Base-by-base conservation (phyloP, 2,797 vertebrate species). In the Pogoniulus pusillus region DNA sequence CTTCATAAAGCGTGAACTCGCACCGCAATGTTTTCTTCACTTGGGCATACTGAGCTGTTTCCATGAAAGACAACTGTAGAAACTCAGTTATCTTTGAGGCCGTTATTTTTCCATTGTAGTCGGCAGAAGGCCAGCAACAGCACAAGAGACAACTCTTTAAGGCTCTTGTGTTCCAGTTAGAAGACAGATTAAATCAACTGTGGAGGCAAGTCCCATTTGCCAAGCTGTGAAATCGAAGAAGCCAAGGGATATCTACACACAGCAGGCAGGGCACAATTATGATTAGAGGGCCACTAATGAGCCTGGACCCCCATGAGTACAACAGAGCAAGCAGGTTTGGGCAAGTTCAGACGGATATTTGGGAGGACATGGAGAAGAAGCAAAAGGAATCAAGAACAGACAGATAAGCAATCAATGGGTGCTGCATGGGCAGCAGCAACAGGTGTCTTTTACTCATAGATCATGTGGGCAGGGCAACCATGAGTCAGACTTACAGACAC, bases 401-500 rank as follows among this genome's bases (percentile, higher is more conserved):
- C 5, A 83, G 43, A 59, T 63, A 63, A 75, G 82, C 76, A 87
- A 26, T n/a, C 1, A 4, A 70, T 0, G 10, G 54, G 68, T 63
- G 71, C 54, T 22, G 32, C 59, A 79, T 41, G 35, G 68, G 74
- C 81, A 90, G 53, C 81, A 87, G 79, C 51, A 92, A 90, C 91
- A 96, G 91, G 78, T 94, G 83, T 80, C 65, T 49, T 79, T 77
- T 74, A 70, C 60, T 93, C 85, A 82, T 76, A 2, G 45, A 27
- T 54, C 54, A 27, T 37, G 54, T 32, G 75, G 83, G 93, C 60
- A 86, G 88, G 78, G 72, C 88, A 89, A 69, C 41, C 2, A 0
- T 93, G 94, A 94, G 82, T 93, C 95, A 95, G 63, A 63, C 18
- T 13, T n/a, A 68, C 35, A 92, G 85, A 85, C 62, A 78, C 68